These are phyloP conservation scores for Marronus borbonicus DNA, from an alignment of 2,888 invertebrate species.

Conservation along the genomic window DNA sequence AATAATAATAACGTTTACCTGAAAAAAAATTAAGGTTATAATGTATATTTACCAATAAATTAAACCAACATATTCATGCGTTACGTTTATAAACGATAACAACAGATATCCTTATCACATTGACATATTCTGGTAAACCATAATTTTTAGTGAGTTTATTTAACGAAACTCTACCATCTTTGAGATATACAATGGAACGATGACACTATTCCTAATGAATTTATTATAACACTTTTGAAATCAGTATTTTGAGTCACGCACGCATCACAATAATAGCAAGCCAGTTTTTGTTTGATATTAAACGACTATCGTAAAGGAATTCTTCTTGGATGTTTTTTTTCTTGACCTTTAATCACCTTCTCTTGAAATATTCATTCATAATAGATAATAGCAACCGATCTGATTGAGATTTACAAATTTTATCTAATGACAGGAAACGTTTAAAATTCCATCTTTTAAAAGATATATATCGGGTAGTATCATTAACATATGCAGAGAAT, in stretches of 20 bases:
- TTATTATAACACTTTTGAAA: constrained; percentile 8
- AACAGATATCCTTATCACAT: too few relatives aligned
- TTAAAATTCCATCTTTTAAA: not conserved
- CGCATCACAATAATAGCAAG: not conserved
- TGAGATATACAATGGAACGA: not conserved
- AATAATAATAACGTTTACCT: not conserved
- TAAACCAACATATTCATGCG: too few relatives aligned
- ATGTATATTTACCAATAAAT: too few relatives aligned
- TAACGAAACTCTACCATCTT: not conserved
- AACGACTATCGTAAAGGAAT: not conserved
- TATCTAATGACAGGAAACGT: not conserved
- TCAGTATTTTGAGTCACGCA: not conserved
- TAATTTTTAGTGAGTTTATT: too few relatives aligned
- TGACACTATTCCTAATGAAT: constrained; percentile 28
- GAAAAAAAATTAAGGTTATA: not conserved
- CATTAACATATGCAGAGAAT: too few relatives aligned
- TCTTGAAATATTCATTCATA: not conserved
- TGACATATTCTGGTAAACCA: too few relatives aligned
- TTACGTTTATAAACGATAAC: too few relatives aligned
- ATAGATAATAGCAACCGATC: not conserved
- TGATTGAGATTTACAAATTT: too few relatives aligned
- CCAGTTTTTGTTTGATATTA: too few relatives aligned
- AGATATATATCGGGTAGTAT: too few relatives aligned
- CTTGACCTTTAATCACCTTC: constrained; percentile 18
- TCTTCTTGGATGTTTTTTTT: constrained; percentile 5